These are phyloP conservation scores for Ecdyonurus torrentis DNA, from an alignment of 2,888 invertebrate species.

Conservation along the genomic window DNA sequence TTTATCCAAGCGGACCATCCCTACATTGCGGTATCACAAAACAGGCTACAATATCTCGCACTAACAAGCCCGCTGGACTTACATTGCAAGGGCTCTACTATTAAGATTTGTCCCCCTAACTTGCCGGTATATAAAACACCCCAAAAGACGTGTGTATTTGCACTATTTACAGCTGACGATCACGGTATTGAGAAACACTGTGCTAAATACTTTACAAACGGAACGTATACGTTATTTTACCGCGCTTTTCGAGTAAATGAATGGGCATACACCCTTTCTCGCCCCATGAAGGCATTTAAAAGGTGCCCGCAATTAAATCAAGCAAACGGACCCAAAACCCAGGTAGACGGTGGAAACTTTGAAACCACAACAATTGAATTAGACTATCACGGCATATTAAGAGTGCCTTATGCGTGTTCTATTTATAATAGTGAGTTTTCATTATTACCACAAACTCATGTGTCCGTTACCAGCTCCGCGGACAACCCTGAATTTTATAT, in stretches of 20 bases:
- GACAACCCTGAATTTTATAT: neutral
- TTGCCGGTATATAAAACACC: neutral
- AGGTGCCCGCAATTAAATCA: neutral
- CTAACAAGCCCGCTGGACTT: neutral
- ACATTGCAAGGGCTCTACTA: neutral
- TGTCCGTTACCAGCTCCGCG: neutral
- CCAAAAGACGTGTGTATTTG: neutral
- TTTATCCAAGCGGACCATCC: neutral
- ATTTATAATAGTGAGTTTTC: neutral
- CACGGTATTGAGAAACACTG: neutral
- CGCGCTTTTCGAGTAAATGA: neutral
- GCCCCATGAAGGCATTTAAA: neutral
- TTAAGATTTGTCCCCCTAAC: neutral
- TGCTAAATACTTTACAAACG: neutral
- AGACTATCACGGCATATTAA: neutral
- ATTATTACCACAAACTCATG: neutral
- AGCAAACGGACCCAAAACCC: too few relatives aligned
- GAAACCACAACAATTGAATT: neutral
- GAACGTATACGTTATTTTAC: neutral
- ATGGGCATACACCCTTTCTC: neutral
- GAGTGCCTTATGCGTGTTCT: neutral
- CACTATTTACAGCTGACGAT: neutral
- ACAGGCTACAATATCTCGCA: neutral
- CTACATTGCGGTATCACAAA: neutral
- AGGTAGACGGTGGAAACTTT: too few relatives aligned